Evolutionary conservation across 1,140 invertebrate genomes (phyloP).

Genomic region (Globodera ellingtonae): DNA sequence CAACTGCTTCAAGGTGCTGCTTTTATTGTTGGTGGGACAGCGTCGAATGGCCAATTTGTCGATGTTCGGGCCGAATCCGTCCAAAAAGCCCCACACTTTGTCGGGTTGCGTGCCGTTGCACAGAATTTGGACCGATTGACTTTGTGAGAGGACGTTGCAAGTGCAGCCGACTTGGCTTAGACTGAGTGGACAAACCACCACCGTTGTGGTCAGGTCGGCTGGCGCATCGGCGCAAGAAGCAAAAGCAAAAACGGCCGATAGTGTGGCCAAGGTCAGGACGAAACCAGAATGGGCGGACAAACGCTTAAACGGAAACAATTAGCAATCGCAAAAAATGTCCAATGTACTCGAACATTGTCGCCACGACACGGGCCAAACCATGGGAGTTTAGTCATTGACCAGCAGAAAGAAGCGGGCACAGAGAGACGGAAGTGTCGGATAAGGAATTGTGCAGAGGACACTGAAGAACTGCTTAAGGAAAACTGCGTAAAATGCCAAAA

Average conservation of each 20-base stretch:
- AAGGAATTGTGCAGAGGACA: not conserved
- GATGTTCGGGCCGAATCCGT: conserved; percentile 1
- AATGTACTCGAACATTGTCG: not conserved
- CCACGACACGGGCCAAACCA: not conserved
- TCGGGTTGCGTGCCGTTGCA: conserved; percentile 16
- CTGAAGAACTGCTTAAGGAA: not conserved
- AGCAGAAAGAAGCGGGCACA: not conserved
- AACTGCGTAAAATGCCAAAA: not conserved
- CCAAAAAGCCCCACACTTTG: conserved; percentile 8
- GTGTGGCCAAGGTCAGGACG: not conserved
- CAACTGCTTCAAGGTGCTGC: conserved; percentile 7
- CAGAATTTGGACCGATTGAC: conserved; percentile 19
- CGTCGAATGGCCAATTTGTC: conserved; percentile 15
- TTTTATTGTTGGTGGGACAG: conserved; percentile 1
- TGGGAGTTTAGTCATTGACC: not conserved
- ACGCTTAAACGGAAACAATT: not conserved
- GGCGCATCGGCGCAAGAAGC: not conserved
- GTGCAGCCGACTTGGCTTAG: conserved; percentile 12
- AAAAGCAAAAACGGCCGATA: not conserved
- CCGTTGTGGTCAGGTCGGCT: not conserved
- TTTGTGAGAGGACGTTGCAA: conserved; percentile 13
- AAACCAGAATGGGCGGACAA: not conserved
- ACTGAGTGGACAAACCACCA: conserved; percentile 21
- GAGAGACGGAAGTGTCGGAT: not conserved
- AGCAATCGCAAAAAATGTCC: not conserved